Conservation (phyloP, 2,797 vertebrate species). For the Neosalanx taihuensis region DNA sequence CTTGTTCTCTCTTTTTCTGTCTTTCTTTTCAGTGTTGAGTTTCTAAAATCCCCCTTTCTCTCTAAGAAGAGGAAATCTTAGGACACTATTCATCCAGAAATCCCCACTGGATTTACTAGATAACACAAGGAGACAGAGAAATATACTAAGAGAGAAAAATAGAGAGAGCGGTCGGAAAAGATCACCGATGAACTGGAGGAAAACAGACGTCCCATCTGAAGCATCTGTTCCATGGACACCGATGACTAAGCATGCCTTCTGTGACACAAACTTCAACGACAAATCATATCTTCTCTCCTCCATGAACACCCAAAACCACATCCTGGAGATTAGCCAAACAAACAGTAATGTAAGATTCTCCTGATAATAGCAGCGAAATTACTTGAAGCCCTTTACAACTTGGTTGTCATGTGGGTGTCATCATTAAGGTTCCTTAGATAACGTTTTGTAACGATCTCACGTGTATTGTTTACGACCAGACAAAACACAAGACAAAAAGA, state of each 20-base stretch:
- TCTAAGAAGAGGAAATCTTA: conserved; percentile 54
- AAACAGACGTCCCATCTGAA: conserved; percentile 17
- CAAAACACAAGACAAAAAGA: background rate
- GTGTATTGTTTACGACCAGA: background rate
- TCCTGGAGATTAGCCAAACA: background rate
- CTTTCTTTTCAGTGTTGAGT: conserved; percentile 75
- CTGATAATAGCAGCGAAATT: background rate
- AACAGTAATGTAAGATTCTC: background rate
- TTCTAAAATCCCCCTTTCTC: conserved; percentile 66
- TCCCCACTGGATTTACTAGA: conserved; percentile 49
- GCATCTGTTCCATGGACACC: background rate
- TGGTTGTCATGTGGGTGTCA: background rate
- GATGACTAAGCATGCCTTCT: background rate
- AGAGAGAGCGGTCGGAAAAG: conserved; percentile 31
- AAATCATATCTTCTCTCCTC: background rate
- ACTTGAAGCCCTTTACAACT: background rate
- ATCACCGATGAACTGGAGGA: conserved; percentile 27
- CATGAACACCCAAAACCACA: background rate
- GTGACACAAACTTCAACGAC: background rate
- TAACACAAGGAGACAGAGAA: conserved; percentile 33
- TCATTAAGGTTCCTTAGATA: background rate
- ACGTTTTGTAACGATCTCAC: background rate
- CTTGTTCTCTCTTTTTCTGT: conserved; percentile 39
- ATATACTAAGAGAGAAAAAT: conserved; percentile 28
- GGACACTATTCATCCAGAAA: conserved; percentile 50